A percentile compares a stretch with the other conserved stretches of the same genome.
Conservation (phyloP, 2,797 vertebrate species). For the Balearica regulorum region DNA sequence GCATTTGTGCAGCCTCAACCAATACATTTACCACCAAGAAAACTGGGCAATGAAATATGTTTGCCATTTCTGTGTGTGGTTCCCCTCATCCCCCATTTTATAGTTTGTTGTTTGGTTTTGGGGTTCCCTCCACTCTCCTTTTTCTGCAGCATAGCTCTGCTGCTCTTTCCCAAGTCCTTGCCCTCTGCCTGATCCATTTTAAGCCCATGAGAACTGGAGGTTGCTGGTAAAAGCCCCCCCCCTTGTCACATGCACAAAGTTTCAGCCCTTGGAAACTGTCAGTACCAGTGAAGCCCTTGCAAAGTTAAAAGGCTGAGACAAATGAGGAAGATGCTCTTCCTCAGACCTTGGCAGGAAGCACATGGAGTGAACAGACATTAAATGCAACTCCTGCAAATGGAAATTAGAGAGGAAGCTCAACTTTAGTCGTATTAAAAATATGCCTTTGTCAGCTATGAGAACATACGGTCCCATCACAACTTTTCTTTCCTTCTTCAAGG, state of each 20-base stretch:
- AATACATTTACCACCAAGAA: neutral
- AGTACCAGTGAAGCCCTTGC: neutral
- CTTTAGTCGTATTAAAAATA: neutral
- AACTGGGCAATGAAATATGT: neutral
- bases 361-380: fast-evolving
- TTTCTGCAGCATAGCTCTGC: neutral
- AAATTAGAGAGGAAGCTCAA: neutral
- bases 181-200: neutral
- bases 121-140: no score
- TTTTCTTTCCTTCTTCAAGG: neutral
- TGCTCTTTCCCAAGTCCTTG: neutral
- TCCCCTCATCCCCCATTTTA: neutral
- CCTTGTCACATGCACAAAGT: fast-evolving
- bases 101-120: neutral
- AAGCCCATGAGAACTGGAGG: neutral
- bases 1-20: neutral
- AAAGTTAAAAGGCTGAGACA: neutral
- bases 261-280: neutral
- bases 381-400: neutral
- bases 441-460: neutral
- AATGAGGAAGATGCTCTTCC: neutral
- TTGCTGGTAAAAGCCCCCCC: neutral
- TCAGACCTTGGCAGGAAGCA: neutral
- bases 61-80: neutral
- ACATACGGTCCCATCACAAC: neutral